Evolutionary conservation across 2,113 vertebrate genomes (phyloP).

Genomic region (Chaenogobius annularis): DNA sequence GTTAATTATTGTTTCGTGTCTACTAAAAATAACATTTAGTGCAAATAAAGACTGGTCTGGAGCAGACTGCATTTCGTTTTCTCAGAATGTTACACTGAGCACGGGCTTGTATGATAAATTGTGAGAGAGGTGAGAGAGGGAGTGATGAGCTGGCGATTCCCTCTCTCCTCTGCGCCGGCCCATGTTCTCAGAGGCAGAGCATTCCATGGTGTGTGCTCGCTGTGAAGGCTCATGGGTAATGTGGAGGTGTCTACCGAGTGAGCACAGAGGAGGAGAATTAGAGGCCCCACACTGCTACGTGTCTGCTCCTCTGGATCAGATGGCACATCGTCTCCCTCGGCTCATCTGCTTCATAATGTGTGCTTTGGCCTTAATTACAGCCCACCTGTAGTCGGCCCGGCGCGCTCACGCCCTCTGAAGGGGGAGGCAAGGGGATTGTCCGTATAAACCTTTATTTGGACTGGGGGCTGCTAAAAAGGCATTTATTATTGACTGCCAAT

Average conservation of each 20-base stretch:
- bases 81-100: not conserved
- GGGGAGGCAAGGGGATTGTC: slow-evolving; percentile 6
- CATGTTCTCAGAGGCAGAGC: slow-evolving; percentile 56
- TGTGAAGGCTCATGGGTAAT: slow-evolving; percentile 70
- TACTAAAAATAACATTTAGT: slow-evolving; percentile 1
- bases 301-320: slow-evolving; percentile 68
- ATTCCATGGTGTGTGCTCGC: slow-evolving; percentile 57
- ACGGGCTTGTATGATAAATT: not conserved
- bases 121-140: slow-evolving; percentile 32
- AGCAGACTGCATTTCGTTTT: not conserved
- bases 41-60: not conserved
- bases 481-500: slow-evolving; percentile 67
- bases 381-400: slow-evolving; percentile 67
- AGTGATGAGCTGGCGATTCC: slow-evolving; percentile 71
- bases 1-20: slow-evolving; percentile 1
- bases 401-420: slow-evolving; percentile 40
- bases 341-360: slow-evolving; percentile 65
- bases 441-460: slow-evolving; percentile 59
- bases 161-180: slow-evolving; percentile 32
- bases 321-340: slow-evolving; percentile 57
- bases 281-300: slow-evolving; percentile 70
- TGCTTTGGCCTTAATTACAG: slow-evolving; percentile 69
- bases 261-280: slow-evolving; percentile 59
- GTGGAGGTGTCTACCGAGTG: slow-evolving; percentile 51
- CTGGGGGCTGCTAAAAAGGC: slow-evolving; percentile 37